Base-by-base conservation (phyloP, 2,113 vertebrate species). In the Oceanites oceanicus region DNA sequence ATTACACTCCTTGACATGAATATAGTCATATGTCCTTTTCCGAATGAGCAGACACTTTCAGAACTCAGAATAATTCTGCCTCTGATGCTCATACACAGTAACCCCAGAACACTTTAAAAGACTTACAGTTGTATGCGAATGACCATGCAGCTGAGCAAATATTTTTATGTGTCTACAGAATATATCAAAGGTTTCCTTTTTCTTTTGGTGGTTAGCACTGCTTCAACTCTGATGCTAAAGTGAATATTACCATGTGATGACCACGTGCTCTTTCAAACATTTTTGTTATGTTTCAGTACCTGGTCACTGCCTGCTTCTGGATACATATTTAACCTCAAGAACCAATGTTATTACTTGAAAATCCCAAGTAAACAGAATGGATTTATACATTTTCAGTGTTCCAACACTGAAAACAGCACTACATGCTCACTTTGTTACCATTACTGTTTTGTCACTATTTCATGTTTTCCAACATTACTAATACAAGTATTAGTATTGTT, bases 51-150 rank as follows among this genome's bases (percentile, higher is more conserved):
- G 78, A 89, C 71, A 78, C 66, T 94, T 95, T 82, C 85, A 88
- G 89, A 83, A 90, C 59, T 89, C 58, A 30, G 85, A 93, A 73
- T 95, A 95, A 86, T 77, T 93, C 59, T 88, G 67, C 30, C 17
- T 91, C 29, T 89, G 77, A 77, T 89, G 26, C 44, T 91, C 73
- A 76, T n/a, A 56, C 5, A 36, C 27, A 55, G 13, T 67, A 86
- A 86, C n/a, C 91, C 42, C 49, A 65, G 76, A 82, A 49, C 32
- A 86, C 42, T 84, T 93, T 87, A 45, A 80, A 89, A 88, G 29
- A 90, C 68, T 65, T 92, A 71, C 49, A 68, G 5, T 45, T 63
- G 26, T 45, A 71, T 59, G 45, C 27, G 4, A 66, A 95, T 65
- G 34, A 62, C 19, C 62, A 47, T 26, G 42, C 6, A 78, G 13